Evolutionary conservation across 1,140 invertebrate species (phyloP).

Genomic region (Alviniconcha marisindica): DNA sequence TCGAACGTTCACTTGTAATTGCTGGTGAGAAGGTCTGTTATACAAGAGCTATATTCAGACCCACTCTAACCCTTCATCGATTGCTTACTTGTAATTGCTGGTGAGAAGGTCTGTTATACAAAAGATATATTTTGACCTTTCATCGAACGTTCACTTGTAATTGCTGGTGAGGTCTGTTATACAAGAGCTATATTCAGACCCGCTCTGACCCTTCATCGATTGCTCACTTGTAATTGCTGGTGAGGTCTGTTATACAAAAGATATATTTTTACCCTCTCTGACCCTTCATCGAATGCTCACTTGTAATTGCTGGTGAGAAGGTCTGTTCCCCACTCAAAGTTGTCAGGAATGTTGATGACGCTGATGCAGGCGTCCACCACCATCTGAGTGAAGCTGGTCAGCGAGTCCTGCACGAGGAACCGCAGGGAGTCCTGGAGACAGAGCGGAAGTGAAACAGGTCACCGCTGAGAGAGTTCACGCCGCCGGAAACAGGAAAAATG

Average conservation of each 20-base stretch:
- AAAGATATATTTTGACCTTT: too few species aligned
- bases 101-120: slow-evolving; percentile 77
- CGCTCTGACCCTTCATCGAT: not conserved
- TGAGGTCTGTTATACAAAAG: not conserved
- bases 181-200: too few species aligned
- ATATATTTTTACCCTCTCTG: not conserved
- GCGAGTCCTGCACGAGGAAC: slow-evolving; percentile 82
- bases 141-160: not conserved
- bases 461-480: not conserved
- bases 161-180: not conserved
- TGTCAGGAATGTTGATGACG: slow-evolving; percentile 77
- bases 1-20: not conserved
- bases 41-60: not conserved
- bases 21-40: not conserved
- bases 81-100: slow-evolving; percentile 79
- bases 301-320: slow-evolving; percentile 80
- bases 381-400: slow-evolving; percentile 79
- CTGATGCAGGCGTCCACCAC: slow-evolving; percentile 82
- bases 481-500: too few species aligned
- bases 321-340: slow-evolving; percentile 82
- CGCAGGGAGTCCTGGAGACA: slow-evolving; percentile 82
- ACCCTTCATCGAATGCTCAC: too few species aligned
- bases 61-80: not conserved
- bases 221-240: not conserved
- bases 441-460: not conserved